Base-by-base conservation (phyloP, 2,888 invertebrate genomes). In the Clepsis dumicolana region DNA sequence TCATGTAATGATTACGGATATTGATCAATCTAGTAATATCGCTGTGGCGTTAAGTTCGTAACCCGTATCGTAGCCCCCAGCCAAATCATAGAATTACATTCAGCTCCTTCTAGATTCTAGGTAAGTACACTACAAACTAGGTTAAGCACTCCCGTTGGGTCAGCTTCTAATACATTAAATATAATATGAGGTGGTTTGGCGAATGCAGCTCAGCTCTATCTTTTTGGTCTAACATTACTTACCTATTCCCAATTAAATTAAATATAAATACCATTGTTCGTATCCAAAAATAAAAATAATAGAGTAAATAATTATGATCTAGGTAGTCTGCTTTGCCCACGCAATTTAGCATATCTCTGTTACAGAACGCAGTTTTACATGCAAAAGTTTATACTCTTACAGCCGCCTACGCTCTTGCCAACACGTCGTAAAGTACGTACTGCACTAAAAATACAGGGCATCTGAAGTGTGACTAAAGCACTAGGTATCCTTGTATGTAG, bases 81-180 rank as follows among this genome's bases (percentile, higher is more conserved):
- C 18, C 44, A 2, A 48, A 21, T 21, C 44, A 1, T 21, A 10
- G 10, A 21, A 48, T 48, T 48, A 16, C 41, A 16, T 10, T 48
- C 44, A 21, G 44, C 44, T 21, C 16, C 41, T 41, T 41, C 41
- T 14, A 41, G 44, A 48, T 48, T 48, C 44, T 21, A 21, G 21
- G 18, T 2, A 21, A 48, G 21, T 18, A 21, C 21, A 10, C 44
- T 18, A 18, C 10, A 48, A 48, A 48, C 44, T 48, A 48, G 44
- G 44, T 48, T 48, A 48, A 48, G 44, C 1, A 21, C 44, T 48
- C 21, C 18, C 41, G 41, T 41, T 48, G 10, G 44, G 44, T 48
- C 44, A 21, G 44, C 10, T 21, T 21, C 21, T 48, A 21, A 48
- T 48, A 21, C 21, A 48, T 18, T 21, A 21, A 48, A 18, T 48